Conservation (phyloP, 2,888 invertebrate genomes). For the Agrotis ipsilon region DNA sequence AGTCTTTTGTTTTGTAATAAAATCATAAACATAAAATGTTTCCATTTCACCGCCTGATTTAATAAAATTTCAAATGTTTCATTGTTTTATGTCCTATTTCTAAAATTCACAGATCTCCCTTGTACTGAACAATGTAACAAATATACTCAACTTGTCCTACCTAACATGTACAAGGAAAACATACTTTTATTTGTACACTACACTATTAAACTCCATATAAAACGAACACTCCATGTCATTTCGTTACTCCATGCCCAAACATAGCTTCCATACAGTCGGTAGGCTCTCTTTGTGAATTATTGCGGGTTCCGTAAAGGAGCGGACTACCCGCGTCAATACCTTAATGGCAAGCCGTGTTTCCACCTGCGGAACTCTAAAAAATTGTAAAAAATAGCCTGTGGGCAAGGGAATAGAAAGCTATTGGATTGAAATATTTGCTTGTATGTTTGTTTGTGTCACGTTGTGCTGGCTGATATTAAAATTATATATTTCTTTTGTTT, state of each 20-base stretch:
- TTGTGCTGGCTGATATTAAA: not conserved
- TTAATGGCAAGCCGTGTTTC: conserved; percentile 84
- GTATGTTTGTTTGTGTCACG: conserved; percentile 12
- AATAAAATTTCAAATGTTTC: not conserved
- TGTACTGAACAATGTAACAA: conserved; percentile 16
- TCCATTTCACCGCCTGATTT: not conserved
- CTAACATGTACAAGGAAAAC: conserved; percentile 16
- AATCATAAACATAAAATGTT: not conserved
- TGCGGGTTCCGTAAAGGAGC: conserved; percentile 80
- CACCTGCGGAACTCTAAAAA: conserved; percentile 81
- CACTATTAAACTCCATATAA: conserved; percentile 5
- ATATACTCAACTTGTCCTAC: not conserved
- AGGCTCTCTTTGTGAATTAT: conserved; percentile 90
- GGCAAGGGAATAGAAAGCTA: conserved; percentile 70
- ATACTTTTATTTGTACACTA: not conserved
- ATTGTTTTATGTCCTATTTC: not conserved
- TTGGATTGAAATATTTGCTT: conserved; percentile 62
- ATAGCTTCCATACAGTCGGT: conserved; percentile 80
- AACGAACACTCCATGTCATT: conserved; percentile 26
- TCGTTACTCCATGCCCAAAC: conserved; percentile 71
- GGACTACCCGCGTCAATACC: conserved; percentile 84
- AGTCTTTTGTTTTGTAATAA: conserved; percentile 1
- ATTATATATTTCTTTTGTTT: not conserved
- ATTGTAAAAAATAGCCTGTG: conserved; percentile 77
- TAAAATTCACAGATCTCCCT: not conserved